Evolutionary conservation across 2,888 invertebrate genomes (phyloP), one percentile per base, ranked within the genome.

Genomic region (Petrolisthes cinctipes): DNA sequence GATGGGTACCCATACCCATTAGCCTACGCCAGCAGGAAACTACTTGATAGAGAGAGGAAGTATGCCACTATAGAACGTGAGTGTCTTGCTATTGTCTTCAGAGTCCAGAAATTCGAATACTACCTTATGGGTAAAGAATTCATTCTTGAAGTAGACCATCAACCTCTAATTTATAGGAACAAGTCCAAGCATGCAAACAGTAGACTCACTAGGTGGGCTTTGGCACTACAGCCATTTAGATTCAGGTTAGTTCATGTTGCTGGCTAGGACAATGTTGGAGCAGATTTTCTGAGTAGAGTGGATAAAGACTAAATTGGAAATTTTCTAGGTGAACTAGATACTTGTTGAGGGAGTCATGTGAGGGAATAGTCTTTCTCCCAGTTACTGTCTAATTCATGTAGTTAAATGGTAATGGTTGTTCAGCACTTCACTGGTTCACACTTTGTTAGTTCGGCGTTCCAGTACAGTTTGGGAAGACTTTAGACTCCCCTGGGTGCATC

Each of bases 221-320:
- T 86, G 23, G 73, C 53, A 14, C n/a, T 86, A 0, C 86, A 82
- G 51, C 5, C 73, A 2, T 86, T 71, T 61, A 51, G 23, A 51
- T 86, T 86, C 54, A 75, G 78, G 6, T 14, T 86, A 37, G 76
- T 82, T 14, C 81, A 81, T 37, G 79, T 86, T 54, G 37, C 82
- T 23, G 76, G 76, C 6, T 4, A 7, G 4, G 66, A 61, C 53
- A 86, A 76, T 51, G n/a, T 86, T 61, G 76, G 82, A 6, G 86
- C 75, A 5, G 86, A 86, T 76, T n/a, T 86, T 20, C 61, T 86
- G 7, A 86, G 75, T 68, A 23, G 81, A 9, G 4, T n/a, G 2
- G 71, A 71, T 7, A 5, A 71, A 71, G 71, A n/a, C 14, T 71
- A 71, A 7, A 7, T 71, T 6, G 7, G 14, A 20, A 20, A n/a